These are phyloP conservation scores for Leptinotarsa lineolata DNA, from an alignment of 1,140 invertebrate species.

Conservation along the genomic window DNA sequence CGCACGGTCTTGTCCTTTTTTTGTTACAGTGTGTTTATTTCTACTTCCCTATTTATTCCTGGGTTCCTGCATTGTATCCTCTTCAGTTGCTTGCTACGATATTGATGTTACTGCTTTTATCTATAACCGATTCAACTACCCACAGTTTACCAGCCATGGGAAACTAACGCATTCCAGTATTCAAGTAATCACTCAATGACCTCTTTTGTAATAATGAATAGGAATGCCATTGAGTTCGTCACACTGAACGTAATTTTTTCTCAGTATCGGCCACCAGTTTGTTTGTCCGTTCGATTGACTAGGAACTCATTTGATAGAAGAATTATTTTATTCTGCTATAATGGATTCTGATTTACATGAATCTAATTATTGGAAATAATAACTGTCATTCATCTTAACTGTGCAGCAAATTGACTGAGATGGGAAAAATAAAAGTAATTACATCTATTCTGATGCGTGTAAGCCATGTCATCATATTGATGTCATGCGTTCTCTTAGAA, in stretches of 20 bases:
- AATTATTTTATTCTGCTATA: constrained; percentile 16
- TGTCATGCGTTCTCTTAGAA: constrained; percentile 10
- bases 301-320: background rate
- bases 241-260: background rate
- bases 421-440: constrained; percentile 17
- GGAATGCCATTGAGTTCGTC: background rate
- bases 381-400: constrained; percentile 27
- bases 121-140: background rate
- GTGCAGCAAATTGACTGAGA: constrained; percentile 18
- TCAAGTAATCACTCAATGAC: too few species aligned
- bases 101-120: background rate
- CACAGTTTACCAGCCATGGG: too few species aligned
- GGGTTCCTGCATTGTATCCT: too few species aligned
- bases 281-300: constrained; percentile 3
- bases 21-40: too few species aligned
- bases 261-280: constrained; percentile 8
- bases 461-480: constrained; percentile 14
- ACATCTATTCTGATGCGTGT: constrained; percentile 5
- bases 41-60: too few species aligned
- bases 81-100: background rate
- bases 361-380: constrained; percentile 21
- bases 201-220: too few species aligned
- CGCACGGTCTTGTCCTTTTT: too few species aligned
- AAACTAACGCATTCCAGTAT: too few species aligned
- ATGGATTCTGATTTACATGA: constrained; percentile 24